Conservation (phyloP, 2,113 vertebrate species). For the Eublepharis macularius region DNA sequence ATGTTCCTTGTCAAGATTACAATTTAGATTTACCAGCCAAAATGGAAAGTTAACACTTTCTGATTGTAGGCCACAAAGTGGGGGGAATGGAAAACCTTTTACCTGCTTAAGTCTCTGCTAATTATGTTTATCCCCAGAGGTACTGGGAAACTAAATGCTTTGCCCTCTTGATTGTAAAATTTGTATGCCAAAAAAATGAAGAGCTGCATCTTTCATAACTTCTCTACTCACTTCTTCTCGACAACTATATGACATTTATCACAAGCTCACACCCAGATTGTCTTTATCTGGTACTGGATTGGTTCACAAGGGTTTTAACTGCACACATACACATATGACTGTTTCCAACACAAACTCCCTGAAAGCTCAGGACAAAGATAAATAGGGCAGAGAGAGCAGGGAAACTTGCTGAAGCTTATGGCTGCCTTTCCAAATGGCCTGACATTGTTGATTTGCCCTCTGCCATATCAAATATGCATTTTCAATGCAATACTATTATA, state of each 20-base stretch:
- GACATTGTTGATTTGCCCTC: not conserved
- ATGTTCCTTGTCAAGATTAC: constrained; percentile 52
- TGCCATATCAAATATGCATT: not conserved
- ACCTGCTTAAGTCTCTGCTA: constrained; percentile 32
- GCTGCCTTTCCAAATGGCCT: not conserved
- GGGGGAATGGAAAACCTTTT: not conserved
- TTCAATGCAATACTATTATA: not conserved
- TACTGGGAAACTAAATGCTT: not conserved
- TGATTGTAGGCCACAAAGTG: constrained; percentile 45
- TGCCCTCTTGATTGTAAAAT: not conserved
- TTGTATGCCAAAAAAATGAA: not conserved
- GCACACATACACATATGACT: too few species aligned
- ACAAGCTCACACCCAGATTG: constrained; percentile 1
- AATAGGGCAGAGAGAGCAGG: rapidly evolving
- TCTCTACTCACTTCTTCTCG: not conserved
- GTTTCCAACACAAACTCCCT: not conserved
- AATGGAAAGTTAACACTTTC: constrained; percentile 58
- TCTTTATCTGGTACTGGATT: not conserved
- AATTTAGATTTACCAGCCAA: constrained; percentile 53
- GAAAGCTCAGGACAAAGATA: constrained; percentile 1
- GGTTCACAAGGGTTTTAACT: not conserved
- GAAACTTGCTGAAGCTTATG: not conserved
- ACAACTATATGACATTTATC: not conserved
- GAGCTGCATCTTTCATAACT: constrained; percentile 6
- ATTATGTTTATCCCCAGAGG: constrained; percentile 39